Conservation (phyloP, 2,888 invertebrate species). For the Lasioglossum pauxillum region DNA sequence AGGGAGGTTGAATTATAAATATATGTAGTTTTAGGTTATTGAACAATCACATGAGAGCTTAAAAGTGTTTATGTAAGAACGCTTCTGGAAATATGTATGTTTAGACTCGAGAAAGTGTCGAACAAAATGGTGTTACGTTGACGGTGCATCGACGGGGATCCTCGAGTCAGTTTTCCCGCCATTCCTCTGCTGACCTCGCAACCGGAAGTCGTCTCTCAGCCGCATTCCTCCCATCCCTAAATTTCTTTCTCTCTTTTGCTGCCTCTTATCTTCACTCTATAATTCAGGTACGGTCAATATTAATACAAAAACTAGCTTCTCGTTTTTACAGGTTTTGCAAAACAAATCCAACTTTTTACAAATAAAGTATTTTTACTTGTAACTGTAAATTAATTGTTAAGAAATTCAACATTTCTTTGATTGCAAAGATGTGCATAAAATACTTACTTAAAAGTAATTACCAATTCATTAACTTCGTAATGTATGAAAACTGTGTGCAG, state of each 20-base stretch:
- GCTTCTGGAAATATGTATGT: constrained; percentile 22
- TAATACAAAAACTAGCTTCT: neutral
- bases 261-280: neutral
- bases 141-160: constrained; percentile 23
- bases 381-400: too few species aligned
- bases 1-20: neutral
- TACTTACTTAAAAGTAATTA: too few species aligned
- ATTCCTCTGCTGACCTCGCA: constrained; percentile 45
- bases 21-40: neutral
- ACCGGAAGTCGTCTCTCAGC: constrained; percentile 53
- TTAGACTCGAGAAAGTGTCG: constrained; percentile 40
- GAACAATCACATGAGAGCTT: neutral
- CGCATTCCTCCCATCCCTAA: constrained; percentile 32
- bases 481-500: too few species aligned
- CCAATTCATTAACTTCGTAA: too few species aligned
- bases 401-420: too few species aligned
- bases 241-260: constrained; percentile 21
- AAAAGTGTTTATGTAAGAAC: constrained; percentile 39
- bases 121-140: constrained; percentile 58
- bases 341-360: too few species aligned
- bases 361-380: too few species aligned
- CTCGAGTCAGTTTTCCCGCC: constrained; percentile 56
- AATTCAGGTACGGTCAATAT: neutral
- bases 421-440: too few species aligned
- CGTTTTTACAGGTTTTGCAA: neutral